These are phyloP conservation scores for Larimichthys polyactis DNA, from an alignment of 2,113 vertebrate species.

Conservation along the genomic window DNA sequence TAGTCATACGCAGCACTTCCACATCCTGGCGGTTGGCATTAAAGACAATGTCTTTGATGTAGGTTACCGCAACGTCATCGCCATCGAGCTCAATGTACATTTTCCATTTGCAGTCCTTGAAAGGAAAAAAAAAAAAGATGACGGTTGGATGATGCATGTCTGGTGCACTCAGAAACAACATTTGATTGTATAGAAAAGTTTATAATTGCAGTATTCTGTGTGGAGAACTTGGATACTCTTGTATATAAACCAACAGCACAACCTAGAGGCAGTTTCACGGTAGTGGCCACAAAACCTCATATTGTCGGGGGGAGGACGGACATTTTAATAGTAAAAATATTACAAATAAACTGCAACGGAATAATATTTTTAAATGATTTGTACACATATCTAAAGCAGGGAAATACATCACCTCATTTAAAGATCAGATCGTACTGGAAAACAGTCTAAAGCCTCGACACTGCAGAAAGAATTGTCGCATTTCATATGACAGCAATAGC, in stretches of 20 bases:
- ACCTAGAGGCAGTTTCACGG: conserved; percentile 79
- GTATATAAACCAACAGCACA: conserved; percentile 85
- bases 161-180: conserved; percentile 24
- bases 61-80: conserved; percentile 95
- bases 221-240: conserved; percentile 45
- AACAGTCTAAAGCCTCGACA: neutral
- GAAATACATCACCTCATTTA: neutral
- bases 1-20: conserved; percentile 94
- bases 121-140: conserved; percentile 76
- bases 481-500: neutral
- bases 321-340: conserved; percentile 19
- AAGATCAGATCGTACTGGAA: neutral
- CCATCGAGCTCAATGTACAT: conserved; percentile 99
- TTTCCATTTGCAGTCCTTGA: conserved; percentile 99
- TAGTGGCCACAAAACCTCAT: conserved; percentile 24
- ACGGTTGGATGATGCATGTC: conserved; percentile 30
- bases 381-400: neutral
- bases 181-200: conserved; percentile 52
- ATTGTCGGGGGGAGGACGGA: conserved; percentile 24
- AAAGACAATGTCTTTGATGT: conserved; percentile 98
- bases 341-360: neutral
- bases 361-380: neutral
- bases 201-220: conserved; percentile 34
- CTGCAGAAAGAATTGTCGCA: neutral
- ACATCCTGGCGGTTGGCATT: conserved; percentile 90